A percentile compares a stretch with the other conserved stretches of the same genome.
Evolutionary conservation across 2,113 vertebrate species (phyloP).

Genomic region (Gallinago media): DNA sequence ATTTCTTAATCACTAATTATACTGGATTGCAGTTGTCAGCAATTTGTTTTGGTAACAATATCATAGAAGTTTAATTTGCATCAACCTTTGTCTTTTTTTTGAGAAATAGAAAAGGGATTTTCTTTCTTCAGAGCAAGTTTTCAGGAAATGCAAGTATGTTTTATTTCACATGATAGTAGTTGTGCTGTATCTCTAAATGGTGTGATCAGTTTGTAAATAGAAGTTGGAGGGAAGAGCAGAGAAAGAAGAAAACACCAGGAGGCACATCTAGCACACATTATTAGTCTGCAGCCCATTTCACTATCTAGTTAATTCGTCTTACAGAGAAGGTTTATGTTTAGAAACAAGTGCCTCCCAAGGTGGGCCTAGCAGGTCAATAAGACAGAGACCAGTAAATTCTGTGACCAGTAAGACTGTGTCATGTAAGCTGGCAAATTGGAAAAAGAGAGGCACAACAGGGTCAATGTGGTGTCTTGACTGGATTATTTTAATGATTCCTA

Average conservation of each 20-base stretch:
- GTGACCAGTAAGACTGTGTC: background rate
- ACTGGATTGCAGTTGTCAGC: background rate
- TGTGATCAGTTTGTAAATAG: background rate
- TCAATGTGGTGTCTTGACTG: background rate
- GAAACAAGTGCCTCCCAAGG: background rate
- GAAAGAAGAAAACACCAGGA: background rate
- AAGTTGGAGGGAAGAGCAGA: background rate
- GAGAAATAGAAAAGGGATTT: background rate
- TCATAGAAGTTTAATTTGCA: background rate
- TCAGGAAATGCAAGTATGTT: background rate
- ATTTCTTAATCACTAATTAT: background rate
- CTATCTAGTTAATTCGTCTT: background rate
- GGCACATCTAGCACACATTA: accelerated
- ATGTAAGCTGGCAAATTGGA: background rate
- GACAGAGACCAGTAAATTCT: background rate
- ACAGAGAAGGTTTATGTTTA: background rate
- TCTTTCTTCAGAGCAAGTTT: background rate
- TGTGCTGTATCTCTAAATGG: background rate
- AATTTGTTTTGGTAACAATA: background rate
- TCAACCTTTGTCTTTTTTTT: background rate
- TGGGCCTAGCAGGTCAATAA: background rate
- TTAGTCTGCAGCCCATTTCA: background rate
- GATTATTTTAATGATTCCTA: background rate
- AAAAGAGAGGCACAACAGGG: background rate
- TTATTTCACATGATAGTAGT: background rate